These are phyloP conservation scores for Hippoglossus stenolepis DNA, from an alignment of 2,113 vertebrate genomes.

Conservation along the genomic window DNA sequence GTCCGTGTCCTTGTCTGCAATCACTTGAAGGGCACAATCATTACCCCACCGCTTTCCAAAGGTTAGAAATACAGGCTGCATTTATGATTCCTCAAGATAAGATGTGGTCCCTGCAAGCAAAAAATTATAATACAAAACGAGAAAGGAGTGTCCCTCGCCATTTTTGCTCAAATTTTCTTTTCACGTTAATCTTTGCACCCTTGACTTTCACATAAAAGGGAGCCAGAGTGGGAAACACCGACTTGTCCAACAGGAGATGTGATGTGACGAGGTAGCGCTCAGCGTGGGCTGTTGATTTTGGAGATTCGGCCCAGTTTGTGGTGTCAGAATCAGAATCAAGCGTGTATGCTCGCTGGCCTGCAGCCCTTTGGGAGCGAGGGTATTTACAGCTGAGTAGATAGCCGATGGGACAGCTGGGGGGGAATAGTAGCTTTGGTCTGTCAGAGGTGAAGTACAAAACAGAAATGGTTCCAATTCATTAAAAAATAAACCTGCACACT, in stretches of 20 bases:
- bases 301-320: constrained; percentile 20
- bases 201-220: constrained; percentile 15
- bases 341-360: constrained; percentile 40
- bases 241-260: background rate
- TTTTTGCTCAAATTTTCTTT: background rate
- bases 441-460: background rate
- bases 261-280: background rate
- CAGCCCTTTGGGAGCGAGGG: constrained; percentile 15
- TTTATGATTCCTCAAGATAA: constrained; percentile 65
- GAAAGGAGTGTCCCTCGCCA: constrained; percentile 7
- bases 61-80: constrained; percentile 44
- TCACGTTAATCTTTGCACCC: constrained; percentile 3
- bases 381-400: constrained; percentile 9
- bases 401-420: constrained; percentile 31
- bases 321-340: constrained; percentile 43
- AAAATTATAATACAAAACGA: background rate
- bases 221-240: background rate
- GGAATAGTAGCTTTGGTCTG: background rate
- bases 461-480: too few species aligned
- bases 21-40: constrained; percentile 39
- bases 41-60: constrained; percentile 59
- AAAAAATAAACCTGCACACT: too few species aligned
- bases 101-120: constrained; percentile 33
- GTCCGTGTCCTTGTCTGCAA: constrained; percentile 13
- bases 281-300: too few species aligned